Percentiles rank a stretch among this genome's conserved stretches.
phyloP scores from a whole-genome alignment of 2,113 vertebrate genomes.

The Cebus imitator region DNA sequence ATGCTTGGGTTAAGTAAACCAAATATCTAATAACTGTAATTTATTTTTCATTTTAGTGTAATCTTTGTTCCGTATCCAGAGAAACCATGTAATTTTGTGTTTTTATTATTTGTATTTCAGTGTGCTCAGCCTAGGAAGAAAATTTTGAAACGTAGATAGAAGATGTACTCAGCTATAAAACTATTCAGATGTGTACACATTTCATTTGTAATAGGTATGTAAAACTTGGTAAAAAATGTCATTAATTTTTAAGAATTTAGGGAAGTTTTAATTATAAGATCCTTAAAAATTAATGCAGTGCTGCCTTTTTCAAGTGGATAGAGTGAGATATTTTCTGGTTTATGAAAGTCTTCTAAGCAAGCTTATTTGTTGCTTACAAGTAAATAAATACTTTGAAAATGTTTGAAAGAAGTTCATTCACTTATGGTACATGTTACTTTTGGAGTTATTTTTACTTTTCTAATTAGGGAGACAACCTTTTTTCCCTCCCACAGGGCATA shows the following conservation, averaged over 20 bases:
- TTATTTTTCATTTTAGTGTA: neutral
- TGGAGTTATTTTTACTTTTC: slow-evolving; percentile 44
- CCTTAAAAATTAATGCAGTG: slow-evolving; percentile 2
- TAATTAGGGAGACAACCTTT: neutral
- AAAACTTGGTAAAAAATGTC: neutral
- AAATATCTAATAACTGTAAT: neutral
- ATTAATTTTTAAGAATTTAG: neutral
- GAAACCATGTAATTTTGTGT: neutral
- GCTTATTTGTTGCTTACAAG: neutral
- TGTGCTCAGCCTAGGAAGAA: neutral
- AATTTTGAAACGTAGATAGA: neutral
- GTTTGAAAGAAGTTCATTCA: neutral
- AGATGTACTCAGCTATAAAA: neutral
- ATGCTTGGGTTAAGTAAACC: slow-evolving; percentile 16
- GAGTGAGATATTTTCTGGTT: neutral
- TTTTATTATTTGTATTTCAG: neutral
- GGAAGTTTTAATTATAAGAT: slow-evolving; percentile 14
- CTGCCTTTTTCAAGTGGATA: neutral
- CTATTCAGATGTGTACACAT: neutral
- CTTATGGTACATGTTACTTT: neutral
- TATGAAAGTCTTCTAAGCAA: slow-evolving; percentile 20
- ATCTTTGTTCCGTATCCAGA: neutral
- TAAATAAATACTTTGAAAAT: slow-evolving; percentile 8
- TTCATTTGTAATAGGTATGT: neutral
- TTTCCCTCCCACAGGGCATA: neutral